phyloP scores from a whole-genome alignment of 2,888 invertebrate genomes.

The Psylliodes chrysocephalus region DNA sequence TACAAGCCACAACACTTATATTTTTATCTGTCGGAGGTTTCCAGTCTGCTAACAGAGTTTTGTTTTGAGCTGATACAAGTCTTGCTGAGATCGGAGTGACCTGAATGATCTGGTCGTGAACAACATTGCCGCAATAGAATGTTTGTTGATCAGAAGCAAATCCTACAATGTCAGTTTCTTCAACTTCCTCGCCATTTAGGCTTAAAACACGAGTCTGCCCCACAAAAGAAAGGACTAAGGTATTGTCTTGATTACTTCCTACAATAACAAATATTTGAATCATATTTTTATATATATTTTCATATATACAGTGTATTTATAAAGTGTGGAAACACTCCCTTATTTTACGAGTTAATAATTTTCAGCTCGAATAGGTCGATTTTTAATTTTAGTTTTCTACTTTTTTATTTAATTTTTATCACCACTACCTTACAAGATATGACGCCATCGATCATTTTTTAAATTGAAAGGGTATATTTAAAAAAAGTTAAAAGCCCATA shows the following conservation, averaged over 20 bases:
- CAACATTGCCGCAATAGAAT: constrained; percentile 92
- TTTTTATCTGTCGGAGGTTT: constrained; percentile 75
- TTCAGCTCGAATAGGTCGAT: too few relatives aligned
- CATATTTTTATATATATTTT: too few relatives aligned
- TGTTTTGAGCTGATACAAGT: constrained; percentile 75
- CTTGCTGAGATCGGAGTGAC: constrained; percentile 77
- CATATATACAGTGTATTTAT: too few relatives aligned
- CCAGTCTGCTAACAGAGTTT: constrained; percentile 78
- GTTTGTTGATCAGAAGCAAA: constrained; percentile 94
- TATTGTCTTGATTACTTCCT: constrained; percentile 75
- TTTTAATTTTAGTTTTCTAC: too few relatives aligned
- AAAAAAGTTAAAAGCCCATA: too few relatives aligned
- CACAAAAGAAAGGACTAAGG: constrained; percentile 94
- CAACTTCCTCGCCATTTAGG: constrained; percentile 94
- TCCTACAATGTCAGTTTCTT: constrained; percentile 94
- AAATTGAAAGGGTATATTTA: too few relatives aligned
- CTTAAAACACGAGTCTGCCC: constrained; percentile 93
- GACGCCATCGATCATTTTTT: too few relatives aligned
- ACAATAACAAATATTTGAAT: constrained; percentile 13
- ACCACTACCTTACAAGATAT: too few relatives aligned
- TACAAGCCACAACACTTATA: constrained; percentile 90
- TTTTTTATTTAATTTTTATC: too few relatives aligned
- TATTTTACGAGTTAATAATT: too few relatives aligned
- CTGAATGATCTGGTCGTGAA: constrained; percentile 76
- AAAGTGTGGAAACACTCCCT: too few relatives aligned